phyloP scores from a whole-genome alignment of 1,140 invertebrate species.

The Euborellia annulipes region DNA sequence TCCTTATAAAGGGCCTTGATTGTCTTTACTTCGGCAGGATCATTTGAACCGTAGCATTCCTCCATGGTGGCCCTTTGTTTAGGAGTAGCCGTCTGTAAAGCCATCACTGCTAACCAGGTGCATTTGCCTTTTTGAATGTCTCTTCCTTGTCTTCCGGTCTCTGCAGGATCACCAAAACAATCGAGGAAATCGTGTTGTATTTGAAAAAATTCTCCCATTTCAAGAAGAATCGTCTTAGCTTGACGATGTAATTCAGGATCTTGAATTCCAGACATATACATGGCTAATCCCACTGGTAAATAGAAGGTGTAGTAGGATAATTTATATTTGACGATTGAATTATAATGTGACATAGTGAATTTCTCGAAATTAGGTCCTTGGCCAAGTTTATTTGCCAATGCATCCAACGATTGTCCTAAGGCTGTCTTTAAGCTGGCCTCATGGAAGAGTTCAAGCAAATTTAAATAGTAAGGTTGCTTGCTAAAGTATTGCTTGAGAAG shows the following conservation, averaged over 20 bases:
- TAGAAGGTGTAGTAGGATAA: slow-evolving; percentile 91
- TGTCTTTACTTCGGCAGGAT: slow-evolving; percentile 46
- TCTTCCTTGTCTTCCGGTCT: slow-evolving; percentile 78
- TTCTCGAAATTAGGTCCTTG: slow-evolving; percentile 48
- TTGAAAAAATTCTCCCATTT: slow-evolving; percentile 97
- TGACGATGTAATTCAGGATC: slow-evolving; percentile 67
- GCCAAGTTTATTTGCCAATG: slow-evolving; percentile 32
- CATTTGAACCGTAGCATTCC: slow-evolving; percentile 60
- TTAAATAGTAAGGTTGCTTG: slow-evolving; percentile 57
- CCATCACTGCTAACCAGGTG: slow-evolving; percentile 83
- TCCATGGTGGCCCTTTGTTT: slow-evolving; percentile 59
- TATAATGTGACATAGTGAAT: slow-evolving; percentile 78
- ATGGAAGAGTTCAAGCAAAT: slow-evolving; percentile 72
- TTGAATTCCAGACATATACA: slow-evolving; percentile 65
- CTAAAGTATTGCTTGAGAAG: slow-evolving; percentile 65
- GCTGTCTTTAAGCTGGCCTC: slow-evolving; percentile 41
- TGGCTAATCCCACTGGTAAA: slow-evolving; percentile 72
- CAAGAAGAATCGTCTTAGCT: slow-evolving; percentile 71
- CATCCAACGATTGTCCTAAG: slow-evolving; percentile 62
- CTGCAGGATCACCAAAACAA: slow-evolving; percentile 70
- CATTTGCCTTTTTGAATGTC: slow-evolving; percentile 95
- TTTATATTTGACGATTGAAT: slow-evolving; percentile 87
- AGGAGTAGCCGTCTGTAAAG: slow-evolving; percentile 58
- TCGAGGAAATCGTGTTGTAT: slow-evolving; percentile 92
- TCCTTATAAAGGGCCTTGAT: slow-evolving; percentile 71